These are phyloP conservation scores for Noctua comes DNA, from an alignment of 2,888 invertebrate species.

Conservation along the genomic window DNA sequence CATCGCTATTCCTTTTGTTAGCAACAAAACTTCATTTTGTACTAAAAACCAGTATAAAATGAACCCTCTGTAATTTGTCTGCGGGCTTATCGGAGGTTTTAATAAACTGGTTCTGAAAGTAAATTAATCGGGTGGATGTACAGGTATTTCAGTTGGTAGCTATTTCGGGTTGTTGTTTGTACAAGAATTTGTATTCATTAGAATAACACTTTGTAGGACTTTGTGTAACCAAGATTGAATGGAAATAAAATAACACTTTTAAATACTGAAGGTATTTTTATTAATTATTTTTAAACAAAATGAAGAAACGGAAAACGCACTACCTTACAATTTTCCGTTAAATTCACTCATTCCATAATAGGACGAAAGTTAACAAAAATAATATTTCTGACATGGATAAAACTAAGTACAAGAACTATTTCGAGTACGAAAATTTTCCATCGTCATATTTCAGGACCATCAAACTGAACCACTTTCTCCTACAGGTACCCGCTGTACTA, in stretches of 20 bases:
- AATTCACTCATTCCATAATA: neutral
- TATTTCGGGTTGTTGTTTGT: conserved; percentile 44
- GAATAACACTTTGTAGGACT: conserved; percentile 11
- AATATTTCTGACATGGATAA: too few relatives aligned
- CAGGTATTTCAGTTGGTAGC: conserved; percentile 57
- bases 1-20: conserved; percentile 78
- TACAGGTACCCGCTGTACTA: too few relatives aligned
- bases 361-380: too few relatives aligned
- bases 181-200: conserved; percentile 55
- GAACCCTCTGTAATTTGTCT: conserved; percentile 39
- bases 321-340: neutral
- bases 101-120: conserved; percentile 50
- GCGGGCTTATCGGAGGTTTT: conserved; percentile 13
- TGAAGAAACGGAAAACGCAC: neutral
- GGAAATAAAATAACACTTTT: conserved; percentile 2
- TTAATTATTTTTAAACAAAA: neutral
- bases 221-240: neutral
- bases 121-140: conserved; percentile 60
- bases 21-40: conserved; percentile 77
- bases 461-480: too few relatives aligned
- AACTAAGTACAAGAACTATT: too few relatives aligned
- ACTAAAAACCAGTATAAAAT: conserved; percentile 59
- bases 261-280: neutral
- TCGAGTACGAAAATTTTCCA: too few relatives aligned
- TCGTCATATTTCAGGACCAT: too few relatives aligned